These are phyloP conservation scores for Dicentrarchus labrax DNA, from an alignment of 2,113 vertebrate genomes.

Conservation along the genomic window DNA sequence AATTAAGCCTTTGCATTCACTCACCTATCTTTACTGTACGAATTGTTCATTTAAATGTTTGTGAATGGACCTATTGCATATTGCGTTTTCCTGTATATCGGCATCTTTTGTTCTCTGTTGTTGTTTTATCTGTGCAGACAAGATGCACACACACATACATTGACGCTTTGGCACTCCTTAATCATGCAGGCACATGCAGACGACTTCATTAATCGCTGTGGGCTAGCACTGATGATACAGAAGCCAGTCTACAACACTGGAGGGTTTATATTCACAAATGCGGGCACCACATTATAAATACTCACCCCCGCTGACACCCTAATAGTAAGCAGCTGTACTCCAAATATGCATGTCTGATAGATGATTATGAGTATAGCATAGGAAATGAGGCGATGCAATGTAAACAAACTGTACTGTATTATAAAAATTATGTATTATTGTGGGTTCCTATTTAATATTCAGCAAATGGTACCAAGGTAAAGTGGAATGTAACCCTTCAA, in stretches of 20 bases:
- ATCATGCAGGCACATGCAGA: slow-evolving; percentile 77
- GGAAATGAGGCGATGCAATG: slow-evolving; percentile 43
- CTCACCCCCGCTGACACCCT: slow-evolving; percentile 57
- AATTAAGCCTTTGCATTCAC: slow-evolving; percentile 27
- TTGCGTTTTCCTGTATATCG: slow-evolving; percentile 27
- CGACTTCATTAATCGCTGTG: slow-evolving; percentile 76
- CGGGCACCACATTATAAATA: slow-evolving; percentile 62
- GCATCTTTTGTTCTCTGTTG: slow-evolving; percentile 58
- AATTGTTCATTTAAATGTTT: slow-evolving; percentile 33
- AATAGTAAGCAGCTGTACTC: slow-evolving; percentile 66
- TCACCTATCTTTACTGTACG: background rate
- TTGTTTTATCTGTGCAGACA: slow-evolving; percentile 55
- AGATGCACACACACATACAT: slow-evolving; percentile 19
- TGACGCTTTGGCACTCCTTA: slow-evolving; percentile 56
- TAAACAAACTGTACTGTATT: slow-evolving; percentile 48
- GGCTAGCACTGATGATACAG: slow-evolving; percentile 69
- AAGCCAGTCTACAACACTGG: slow-evolving; percentile 54
- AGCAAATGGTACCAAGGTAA: slow-evolving; percentile 6
- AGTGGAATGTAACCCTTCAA: background rate
- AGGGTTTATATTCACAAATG: slow-evolving; percentile 60
- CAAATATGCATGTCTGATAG: slow-evolving; percentile 65
- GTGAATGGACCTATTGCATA: slow-evolving; percentile 16
- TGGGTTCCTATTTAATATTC: slow-evolving; percentile 34
- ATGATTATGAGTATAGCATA: slow-evolving; percentile 61
- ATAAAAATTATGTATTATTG: slow-evolving; percentile 20